phyloP scores from a whole-genome alignment of 2,888 invertebrate genomes.

The Tipula confusa region DNA sequence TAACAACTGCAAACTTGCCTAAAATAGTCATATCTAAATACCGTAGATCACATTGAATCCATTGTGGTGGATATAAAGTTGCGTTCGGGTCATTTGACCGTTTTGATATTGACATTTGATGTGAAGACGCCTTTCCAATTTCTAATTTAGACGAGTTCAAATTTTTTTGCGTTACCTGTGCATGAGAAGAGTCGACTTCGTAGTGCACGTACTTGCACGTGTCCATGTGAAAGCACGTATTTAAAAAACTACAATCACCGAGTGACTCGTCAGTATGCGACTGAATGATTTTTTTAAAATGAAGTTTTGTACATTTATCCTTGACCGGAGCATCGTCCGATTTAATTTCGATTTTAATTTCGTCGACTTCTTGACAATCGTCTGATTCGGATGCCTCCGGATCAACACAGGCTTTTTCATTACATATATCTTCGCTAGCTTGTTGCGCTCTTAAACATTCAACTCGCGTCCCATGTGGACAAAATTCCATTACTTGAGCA shows the following conservation, averaged over 20 bases:
- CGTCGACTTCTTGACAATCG: conserved; percentile 38
- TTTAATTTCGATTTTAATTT: conserved; percentile 39
- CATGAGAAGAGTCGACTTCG: conserved; percentile 72
- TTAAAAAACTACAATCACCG: conserved; percentile 96
- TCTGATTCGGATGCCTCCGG: conserved; percentile 35
- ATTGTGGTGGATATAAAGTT: conserved; percentile 84
- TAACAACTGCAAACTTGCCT: conserved; percentile 97
- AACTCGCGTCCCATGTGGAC: conserved; percentile 88
- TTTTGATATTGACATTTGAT: conserved; percentile 39
- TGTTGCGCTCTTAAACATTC: conserved; percentile 68
- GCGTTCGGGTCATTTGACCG: conserved; percentile 50
- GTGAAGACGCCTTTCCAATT: conserved; percentile 33
- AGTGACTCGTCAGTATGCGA: conserved; percentile 90
- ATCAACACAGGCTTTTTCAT: conserved; percentile 36
- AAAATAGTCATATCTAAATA: conserved; percentile 49
- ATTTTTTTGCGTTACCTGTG: conserved; percentile 48
- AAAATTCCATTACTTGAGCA: conserved; percentile 91
- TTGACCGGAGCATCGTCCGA: conserved; percentile 35
- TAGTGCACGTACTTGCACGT: conserved; percentile 98
- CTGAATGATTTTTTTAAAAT: conserved; percentile 96
- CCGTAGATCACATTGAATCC: conserved; percentile 95
- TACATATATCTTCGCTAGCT: conserved; percentile 46
- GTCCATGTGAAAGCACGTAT: conserved; percentile 99
- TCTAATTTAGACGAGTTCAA: conserved; percentile 32
- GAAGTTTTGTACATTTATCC: conserved; percentile 76